Percentiles rank a stretch among this genome's conserved stretches.
These are phyloP conservation scores for Littorina saxatilis DNA, from an alignment of 1,140 invertebrate genomes.

Conservation along the genomic window DNA sequence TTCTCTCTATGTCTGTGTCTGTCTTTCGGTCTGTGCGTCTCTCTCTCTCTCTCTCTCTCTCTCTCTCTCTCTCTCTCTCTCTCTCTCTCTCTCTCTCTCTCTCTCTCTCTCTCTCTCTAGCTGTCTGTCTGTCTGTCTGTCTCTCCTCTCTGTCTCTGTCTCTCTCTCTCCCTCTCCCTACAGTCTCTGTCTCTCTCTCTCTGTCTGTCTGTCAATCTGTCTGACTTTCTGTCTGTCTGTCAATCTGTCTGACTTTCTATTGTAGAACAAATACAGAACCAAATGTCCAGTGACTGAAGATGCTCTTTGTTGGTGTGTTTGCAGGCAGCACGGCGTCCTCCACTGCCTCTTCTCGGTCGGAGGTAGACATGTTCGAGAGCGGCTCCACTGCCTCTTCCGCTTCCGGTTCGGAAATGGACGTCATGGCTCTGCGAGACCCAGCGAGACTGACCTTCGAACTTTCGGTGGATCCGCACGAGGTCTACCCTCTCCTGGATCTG, in stretches of 20 bases:
- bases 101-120: not conserved
- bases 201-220: conserved; percentile 23
- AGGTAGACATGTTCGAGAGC: conserved; percentile 27
- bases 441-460: conserved; percentile 33
- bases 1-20: conserved; percentile 9
- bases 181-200: conserved; percentile 35
- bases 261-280: not conserved
- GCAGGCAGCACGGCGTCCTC: conserved; percentile 15
- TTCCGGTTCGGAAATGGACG: conserved; percentile 11
- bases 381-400: conserved; percentile 12
- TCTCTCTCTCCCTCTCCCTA: not conserved
- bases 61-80: not conserved
- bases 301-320: not conserved
- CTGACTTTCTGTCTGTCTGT: not conserved
- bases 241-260: not conserved
- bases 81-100: too few relatives aligned
- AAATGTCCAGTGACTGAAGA: not conserved
- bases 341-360: not conserved
- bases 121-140: not conserved
- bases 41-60: conserved; percentile 10
- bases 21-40: too few relatives aligned
- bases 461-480: conserved; percentile 30
- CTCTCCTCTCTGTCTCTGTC: not conserved
- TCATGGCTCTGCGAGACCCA: conserved; percentile 31
- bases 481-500: conserved; percentile 53